These are phyloP conservation scores for Charina bottae DNA, from an alignment of 2,113 vertebrate genomes.

Conservation along the genomic window DNA sequence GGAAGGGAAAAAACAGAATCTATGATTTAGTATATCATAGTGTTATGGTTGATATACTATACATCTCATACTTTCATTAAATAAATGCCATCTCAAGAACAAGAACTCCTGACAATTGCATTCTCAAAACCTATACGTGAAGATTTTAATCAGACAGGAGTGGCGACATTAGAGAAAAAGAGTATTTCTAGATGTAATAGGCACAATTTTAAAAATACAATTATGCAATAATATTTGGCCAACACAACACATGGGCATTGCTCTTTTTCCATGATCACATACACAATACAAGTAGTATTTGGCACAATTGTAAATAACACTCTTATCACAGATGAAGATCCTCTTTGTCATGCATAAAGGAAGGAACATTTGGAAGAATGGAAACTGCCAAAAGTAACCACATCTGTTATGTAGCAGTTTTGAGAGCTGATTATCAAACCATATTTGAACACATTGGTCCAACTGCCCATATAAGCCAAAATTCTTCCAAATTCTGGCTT, in stretches of 20 bases:
- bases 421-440: neutral
- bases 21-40: neutral
- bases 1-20: neutral
- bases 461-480: neutral
- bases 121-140: neutral
- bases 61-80: neutral
- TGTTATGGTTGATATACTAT: neutral
- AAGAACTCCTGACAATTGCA: neutral
- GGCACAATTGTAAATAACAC: neutral
- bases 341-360: neutral
- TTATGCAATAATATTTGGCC: neutral
- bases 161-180: neutral
- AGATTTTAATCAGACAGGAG: neutral
- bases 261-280: neutral
- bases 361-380: neutral
- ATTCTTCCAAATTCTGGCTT: neutral
- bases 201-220: neutral
- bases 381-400: neutral
- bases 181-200: neutral
- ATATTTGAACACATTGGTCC: neutral
- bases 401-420: neutral
- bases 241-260: neutral
- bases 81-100: neutral
- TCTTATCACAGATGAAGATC: conserved; percentile 4
- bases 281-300: neutral